Base-by-base conservation (phyloP, 2,888 invertebrate species). In the Drosophila sordidula region DNA sequence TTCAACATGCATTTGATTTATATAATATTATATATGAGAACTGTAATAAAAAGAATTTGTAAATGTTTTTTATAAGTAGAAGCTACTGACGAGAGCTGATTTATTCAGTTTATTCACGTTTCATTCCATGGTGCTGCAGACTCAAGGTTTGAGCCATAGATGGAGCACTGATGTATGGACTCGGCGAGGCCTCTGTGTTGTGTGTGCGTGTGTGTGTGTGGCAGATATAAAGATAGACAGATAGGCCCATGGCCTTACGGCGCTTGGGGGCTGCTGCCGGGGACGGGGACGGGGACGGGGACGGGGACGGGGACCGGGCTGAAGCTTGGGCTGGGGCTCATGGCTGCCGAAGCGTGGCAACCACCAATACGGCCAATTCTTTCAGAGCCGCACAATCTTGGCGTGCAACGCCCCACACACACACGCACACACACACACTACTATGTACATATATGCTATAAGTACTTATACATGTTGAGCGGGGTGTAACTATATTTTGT, bases 311-410 rank as follows among this genome's bases (percentile, higher is more conserved):
- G 36, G 16, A 16, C 34, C 32, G 39, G 11, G 6, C n/a, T 22
- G 52, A 26, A 25, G 36, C 32, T 65, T 36, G 14, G 32, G 16
- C 39, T 51, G 73, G 34, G 36, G 42, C 18, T 63, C 55, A 63
- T 55, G 68, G 64, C 56, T 56, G 76, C 36, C 76, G 78, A 78
- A 82, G 80, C 75, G 80, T 67, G 78, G 74, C 74, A 74, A 74
- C 80, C 67, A 79, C 80, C 80, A 80, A 68, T 70, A 68, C 55
- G 71, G 62, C 68, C 46, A 77, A 64, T 62, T 59, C 73, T 75
- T 46, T 44, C 34, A 45, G 55, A 58, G 58, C 26, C 49, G 50
- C 62, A 70, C 71, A 70, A 65, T 65, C 57, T 78, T 70, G 68
- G 71, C 74, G 78, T 73, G 78, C 70, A 73, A 76, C 74, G 76